phyloP scores from a whole-genome alignment of 2,797 vertebrate genomes.

The Megalops cyprinoides region DNA sequence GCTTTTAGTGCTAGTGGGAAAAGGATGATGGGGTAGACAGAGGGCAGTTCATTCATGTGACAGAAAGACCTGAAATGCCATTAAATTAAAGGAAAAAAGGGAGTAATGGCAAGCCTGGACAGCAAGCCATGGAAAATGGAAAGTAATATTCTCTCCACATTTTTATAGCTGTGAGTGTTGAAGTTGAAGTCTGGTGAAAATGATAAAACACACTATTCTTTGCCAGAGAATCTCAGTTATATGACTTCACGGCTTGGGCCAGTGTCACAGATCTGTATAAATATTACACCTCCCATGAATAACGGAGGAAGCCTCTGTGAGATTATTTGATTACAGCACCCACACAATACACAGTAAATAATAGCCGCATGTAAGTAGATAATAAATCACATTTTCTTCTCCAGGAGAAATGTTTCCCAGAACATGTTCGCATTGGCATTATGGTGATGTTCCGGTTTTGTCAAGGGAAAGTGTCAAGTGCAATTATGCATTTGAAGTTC shows the following conservation, averaged over 20 bases:
- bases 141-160: background rate
- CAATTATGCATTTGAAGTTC: background rate
- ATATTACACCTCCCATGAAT: background rate
- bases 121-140: background rate
- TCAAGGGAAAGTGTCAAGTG: background rate
- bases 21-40: background rate
- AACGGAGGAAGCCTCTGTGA: background rate
- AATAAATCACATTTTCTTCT: constrained; percentile 17
- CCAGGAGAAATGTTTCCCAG: background rate
- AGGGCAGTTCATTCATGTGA: constrained; percentile 1
- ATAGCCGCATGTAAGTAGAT: background rate
- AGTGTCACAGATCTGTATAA: background rate
- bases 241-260: background rate
- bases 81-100: background rate
- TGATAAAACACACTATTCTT: background rate
- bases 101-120: background rate
- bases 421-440: background rate
- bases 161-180: background rate
- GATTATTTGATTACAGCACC: constrained; percentile 3
- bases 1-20: background rate
- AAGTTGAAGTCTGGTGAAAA: background rate
- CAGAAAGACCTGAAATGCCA: background rate
- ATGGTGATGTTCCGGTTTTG: constrained; percentile 1
- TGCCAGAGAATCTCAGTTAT: background rate
- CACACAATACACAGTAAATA: background rate